These are phyloP conservation scores for Notamacropus eugenii DNA, from an alignment of 2,797 vertebrate species.

Conservation along the genomic window DNA sequence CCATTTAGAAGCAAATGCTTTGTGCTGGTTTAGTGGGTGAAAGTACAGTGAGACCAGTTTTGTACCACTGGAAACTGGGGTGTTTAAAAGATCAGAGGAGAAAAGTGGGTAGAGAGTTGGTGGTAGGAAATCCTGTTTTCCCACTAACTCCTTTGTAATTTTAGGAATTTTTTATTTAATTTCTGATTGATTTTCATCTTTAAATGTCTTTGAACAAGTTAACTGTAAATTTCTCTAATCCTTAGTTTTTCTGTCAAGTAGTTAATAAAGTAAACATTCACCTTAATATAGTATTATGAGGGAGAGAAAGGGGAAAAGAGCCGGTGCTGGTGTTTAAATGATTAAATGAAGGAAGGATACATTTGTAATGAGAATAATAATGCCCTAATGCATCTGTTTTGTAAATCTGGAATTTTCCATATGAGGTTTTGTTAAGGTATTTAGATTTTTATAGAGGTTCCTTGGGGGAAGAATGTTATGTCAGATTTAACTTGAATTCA, in stretches of 20 bases:
- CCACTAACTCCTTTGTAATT: constrained; percentile 41
- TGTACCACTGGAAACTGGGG: neutral
- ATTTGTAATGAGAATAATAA: neutral
- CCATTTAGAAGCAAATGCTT: neutral
- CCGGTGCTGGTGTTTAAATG: neutral
- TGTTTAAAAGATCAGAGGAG: neutral
- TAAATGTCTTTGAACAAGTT: constrained; percentile 33
- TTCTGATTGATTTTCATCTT: constrained; percentile 33
- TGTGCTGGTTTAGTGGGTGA: neutral
- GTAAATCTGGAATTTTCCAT: neutral
- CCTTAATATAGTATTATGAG: neutral
- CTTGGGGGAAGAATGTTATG: neutral
- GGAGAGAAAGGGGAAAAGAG: neutral
- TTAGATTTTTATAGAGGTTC: neutral
- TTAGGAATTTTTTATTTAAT: constrained; percentile 34
- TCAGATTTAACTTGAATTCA: neutral
- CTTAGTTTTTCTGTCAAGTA: constrained; percentile 18
- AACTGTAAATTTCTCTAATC: constrained; percentile 51
- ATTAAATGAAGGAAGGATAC: neutral
- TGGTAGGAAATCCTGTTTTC: constrained; percentile 5
- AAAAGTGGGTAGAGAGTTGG: neutral
- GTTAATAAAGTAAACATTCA: constrained; percentile 13
- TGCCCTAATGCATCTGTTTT: neutral
- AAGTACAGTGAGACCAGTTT: neutral
- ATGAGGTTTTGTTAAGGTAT: neutral